Conservation (phyloP, 2,888 invertebrate genomes). For the Nomada ruficornis region DNA sequence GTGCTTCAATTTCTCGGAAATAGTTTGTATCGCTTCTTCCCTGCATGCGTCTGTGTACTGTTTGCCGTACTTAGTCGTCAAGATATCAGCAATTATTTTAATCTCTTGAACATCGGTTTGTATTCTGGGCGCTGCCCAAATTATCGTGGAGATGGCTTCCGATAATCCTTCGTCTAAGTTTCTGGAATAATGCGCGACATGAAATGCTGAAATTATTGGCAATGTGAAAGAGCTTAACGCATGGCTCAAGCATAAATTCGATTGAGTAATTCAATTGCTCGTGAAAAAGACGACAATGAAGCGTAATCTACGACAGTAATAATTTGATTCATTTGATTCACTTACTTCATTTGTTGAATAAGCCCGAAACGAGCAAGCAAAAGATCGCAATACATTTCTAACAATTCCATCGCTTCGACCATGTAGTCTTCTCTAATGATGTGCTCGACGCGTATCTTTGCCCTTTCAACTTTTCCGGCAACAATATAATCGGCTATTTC, state of each 20-base stretch:
- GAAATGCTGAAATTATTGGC: too few species aligned
- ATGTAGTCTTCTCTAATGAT: slow-evolving; percentile 99
- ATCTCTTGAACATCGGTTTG: slow-evolving; percentile 92
- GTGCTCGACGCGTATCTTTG: slow-evolving; percentile 98
- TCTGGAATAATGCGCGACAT: slow-evolving; percentile 80
- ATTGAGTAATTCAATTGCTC: too few species aligned
- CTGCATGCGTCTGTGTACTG: slow-evolving; percentile 96
- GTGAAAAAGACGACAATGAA: not conserved
- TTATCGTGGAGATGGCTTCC: slow-evolving; percentile 97
- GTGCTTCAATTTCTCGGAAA: slow-evolving; percentile 95
- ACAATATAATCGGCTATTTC: slow-evolving; percentile 99
- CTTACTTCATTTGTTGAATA: slow-evolving; percentile 97
- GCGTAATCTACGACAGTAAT: not conserved
- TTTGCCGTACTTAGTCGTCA: slow-evolving; percentile 96
- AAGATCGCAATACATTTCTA: slow-evolving; percentile 99
- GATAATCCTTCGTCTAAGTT: slow-evolving; percentile 96
- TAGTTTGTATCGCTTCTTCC: slow-evolving; percentile 91
- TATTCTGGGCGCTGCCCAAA: slow-evolving; percentile 98
- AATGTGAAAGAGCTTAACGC: too few species aligned
- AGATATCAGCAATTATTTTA: slow-evolving; percentile 93
- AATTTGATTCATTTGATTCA: too few species aligned
- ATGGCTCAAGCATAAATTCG: slow-evolving; percentile 7
- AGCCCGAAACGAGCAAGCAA: slow-evolving; percentile 98
- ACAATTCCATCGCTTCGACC: slow-evolving; percentile 99
- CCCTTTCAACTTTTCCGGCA: slow-evolving; percentile 93